Percentiles rank a stretch among this genome's conserved stretches.
Conservation (phyloP, 2,888 invertebrate genomes). For the Ornithoptera priamus region DNA sequence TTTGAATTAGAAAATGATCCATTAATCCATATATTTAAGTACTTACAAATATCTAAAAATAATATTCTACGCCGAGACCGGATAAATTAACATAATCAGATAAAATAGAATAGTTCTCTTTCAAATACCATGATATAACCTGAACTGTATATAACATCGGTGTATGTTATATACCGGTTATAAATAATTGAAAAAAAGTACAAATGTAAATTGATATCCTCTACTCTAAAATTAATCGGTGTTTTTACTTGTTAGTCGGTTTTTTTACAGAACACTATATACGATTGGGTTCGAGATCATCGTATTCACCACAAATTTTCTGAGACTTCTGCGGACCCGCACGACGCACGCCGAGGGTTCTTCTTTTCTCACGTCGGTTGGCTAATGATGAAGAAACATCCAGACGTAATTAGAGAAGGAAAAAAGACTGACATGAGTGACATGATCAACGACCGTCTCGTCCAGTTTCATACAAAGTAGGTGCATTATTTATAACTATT, state of each 20-base stretch:
- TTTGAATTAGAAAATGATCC: no score
- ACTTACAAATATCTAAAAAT: no score
- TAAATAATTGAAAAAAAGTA: background rate
- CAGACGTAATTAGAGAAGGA: conserved; percentile 89
- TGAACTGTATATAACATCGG: no score
- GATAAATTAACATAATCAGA: no score
- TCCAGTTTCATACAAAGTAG: conserved; percentile 88
- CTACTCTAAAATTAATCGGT: background rate
- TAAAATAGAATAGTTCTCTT: no score
- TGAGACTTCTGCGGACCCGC: conserved; percentile 91
- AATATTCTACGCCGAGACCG: no score
- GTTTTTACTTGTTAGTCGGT: background rate
- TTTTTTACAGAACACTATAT: conserved; percentile 81
- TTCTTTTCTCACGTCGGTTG: conserved; percentile 97
- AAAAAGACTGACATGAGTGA: conserved; percentile 91
- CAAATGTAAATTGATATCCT: background rate
- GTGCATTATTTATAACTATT: conserved; percentile 26
- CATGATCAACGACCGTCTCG: conserved; percentile 86
- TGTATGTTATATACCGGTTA: no score
- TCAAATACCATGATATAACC: no score
- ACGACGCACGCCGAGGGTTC: conserved; percentile 90
- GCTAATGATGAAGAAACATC: conserved; percentile 94
- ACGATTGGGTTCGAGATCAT: conserved; percentile 88
- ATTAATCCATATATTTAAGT: no score
- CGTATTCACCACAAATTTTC: conserved; percentile 87